A percentile compares a stretch with the other conserved stretches of the same genome.
phyloP scores from a whole-genome alignment of 1,140 invertebrate genomes.

The Sitobion miscanthi region DNA sequence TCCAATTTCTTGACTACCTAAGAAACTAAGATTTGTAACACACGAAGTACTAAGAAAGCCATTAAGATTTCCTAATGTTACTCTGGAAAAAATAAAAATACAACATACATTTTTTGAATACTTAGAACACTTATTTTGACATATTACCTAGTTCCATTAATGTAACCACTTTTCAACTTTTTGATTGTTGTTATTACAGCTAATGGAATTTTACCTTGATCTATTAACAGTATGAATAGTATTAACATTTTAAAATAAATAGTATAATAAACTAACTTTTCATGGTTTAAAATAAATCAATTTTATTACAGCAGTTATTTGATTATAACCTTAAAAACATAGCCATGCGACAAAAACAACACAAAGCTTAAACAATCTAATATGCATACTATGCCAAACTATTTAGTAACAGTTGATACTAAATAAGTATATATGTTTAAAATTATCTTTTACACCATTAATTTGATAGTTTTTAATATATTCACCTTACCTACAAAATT shows the following conservation, averaged over 20 bases:
- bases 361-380: background rate
- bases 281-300: background rate
- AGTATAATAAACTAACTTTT: background rate
- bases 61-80: constrained; percentile 86
- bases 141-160: constrained; percentile 84
- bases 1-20: constrained; percentile 89
- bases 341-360: background rate
- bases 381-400: too few relatives aligned
- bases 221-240: constrained; percentile 67
- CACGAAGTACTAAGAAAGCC: constrained; percentile 96
- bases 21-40: constrained; percentile 92
- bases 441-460: constrained; percentile 14
- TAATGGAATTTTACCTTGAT: constrained; percentile 88
- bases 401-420: too few relatives aligned
- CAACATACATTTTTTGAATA: background rate
- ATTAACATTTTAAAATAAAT: background rate
- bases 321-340: background rate
- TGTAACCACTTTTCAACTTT: constrained; percentile 97
- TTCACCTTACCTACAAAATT: constrained; percentile 76
- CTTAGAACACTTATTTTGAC: background rate
- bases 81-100: constrained; percentile 66
- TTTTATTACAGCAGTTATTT: background rate
- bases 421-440: background rate
- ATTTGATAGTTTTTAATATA: background rate
- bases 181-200: constrained; percentile 97